Conservation (phyloP, 2,888 invertebrate species). For the Leistus spinibarbis region DNA sequence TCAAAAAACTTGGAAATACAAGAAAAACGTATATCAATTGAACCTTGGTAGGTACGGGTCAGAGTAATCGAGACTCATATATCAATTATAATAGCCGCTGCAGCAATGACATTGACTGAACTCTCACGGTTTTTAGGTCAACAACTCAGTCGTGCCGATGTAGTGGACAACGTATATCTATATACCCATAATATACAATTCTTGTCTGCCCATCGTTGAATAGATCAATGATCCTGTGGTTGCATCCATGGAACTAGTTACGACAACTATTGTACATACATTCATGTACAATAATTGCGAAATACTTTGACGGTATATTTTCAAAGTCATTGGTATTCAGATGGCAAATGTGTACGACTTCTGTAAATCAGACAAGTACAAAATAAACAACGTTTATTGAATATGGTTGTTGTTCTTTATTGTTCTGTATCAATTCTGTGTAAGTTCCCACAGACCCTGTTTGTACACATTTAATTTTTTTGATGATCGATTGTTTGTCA, state of each 20-base stretch:
- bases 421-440: conserved; percentile 6
- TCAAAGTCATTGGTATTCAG: conserved; percentile 23
- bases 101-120: conserved; percentile 38
- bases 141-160: conserved; percentile 27
- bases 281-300: conserved; percentile 26
- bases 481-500: too few species aligned
- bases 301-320: conserved; percentile 16
- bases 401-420: conserved; percentile 23
- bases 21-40: conserved; percentile 9
- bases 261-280: not conserved
- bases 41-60: conserved; percentile 20
- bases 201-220: conserved; percentile 15
- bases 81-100: conserved; percentile 34
- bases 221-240: conserved; percentile 19
- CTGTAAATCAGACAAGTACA: conserved; percentile 24
- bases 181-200: conserved; percentile 13
- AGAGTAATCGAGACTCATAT: conserved; percentile 32
- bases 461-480: not conserved
- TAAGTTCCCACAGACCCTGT: conserved; percentile 4
- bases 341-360: conserved; percentile 24
- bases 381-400: conserved; percentile 2
- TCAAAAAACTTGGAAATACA: conserved; percentile 3
- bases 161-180: not conserved
- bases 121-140: conserved; percentile 40
- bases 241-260: not conserved